These are phyloP conservation scores for Nilaparvata lugens DNA, from an alignment of 1,140 invertebrate species.

Conservation along the genomic window DNA sequence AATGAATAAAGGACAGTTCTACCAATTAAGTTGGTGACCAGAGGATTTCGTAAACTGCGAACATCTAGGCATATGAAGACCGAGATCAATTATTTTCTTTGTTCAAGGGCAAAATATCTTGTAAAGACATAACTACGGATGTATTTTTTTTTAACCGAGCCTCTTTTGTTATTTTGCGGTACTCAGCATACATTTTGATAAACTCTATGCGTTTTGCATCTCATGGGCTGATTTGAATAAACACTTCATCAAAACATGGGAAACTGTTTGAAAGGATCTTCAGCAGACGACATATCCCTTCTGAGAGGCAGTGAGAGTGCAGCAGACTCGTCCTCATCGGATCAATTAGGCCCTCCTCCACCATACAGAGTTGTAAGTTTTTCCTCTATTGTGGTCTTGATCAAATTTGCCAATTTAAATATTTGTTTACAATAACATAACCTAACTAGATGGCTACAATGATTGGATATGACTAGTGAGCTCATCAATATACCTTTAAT, in stretches of 20 bases:
- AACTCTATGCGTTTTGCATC: background rate
- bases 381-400: too few species aligned
- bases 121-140: too few species aligned
- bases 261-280: conserved; percentile 50
- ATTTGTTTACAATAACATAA: background rate
- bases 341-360: conserved; percentile 38
- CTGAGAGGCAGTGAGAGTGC: conserved; percentile 45
- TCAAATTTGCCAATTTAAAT: background rate
- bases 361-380: conserved; percentile 40
- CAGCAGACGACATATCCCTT: conserved; percentile 50
- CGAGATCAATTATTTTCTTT: too few species aligned
- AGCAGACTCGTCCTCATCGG: conserved; percentile 37
- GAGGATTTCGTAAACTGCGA: too few species aligned
- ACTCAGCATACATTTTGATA: too few species aligned
- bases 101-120: too few species aligned
- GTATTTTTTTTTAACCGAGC: too few species aligned
- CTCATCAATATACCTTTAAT: background rate
- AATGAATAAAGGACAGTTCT: too few species aligned
- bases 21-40: too few species aligned
- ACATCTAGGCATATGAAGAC: too few species aligned
- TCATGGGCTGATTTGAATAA: background rate
- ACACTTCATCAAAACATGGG: conserved; percentile 38
- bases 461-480: background rate
- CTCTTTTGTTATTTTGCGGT: too few species aligned
- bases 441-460: background rate